phyloP scores from a whole-genome alignment of 2,113 vertebrate genomes.

The Arenaria interpres region DNA sequence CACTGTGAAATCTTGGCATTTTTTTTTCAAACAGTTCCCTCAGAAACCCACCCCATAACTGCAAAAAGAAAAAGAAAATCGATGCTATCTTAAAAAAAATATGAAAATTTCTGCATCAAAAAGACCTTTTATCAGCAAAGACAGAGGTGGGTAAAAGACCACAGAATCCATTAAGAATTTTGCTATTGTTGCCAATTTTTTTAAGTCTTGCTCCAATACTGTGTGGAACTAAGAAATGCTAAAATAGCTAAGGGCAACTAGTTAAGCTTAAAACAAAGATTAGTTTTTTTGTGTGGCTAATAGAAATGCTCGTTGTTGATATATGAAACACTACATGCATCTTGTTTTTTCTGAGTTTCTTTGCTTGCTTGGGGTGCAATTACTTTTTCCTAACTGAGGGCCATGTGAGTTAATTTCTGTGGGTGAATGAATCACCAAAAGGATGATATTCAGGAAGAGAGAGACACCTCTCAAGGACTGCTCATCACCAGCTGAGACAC shows the following conservation, averaged over 20 bases:
- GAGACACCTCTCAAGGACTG: not conserved
- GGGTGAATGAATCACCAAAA: not conserved
- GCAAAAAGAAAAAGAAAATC: not conserved
- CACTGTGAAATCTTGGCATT: not conserved
- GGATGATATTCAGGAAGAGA: not conserved
- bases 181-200: not conserved
- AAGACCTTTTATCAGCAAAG: not conserved
- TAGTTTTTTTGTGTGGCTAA: not conserved
- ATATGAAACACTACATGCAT: not conserved
- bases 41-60: not conserved
- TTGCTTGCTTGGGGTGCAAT: not conserved
- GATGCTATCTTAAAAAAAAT: not conserved
- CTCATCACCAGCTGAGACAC: not conserved
- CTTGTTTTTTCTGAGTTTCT: not conserved
- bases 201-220: not conserved
- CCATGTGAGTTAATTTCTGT: not conserved
- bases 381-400: not conserved
- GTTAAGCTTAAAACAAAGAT: not conserved
- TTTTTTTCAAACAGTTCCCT: not conserved
- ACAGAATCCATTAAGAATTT: not conserved
- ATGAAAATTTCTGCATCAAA: not conserved
- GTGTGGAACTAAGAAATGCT: not conserved
- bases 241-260: not conserved
- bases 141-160: not conserved
- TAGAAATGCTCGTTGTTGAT: not conserved